phyloP scores from a whole-genome alignment of 2,797 vertebrate species.

The Balearica regulorum region DNA sequence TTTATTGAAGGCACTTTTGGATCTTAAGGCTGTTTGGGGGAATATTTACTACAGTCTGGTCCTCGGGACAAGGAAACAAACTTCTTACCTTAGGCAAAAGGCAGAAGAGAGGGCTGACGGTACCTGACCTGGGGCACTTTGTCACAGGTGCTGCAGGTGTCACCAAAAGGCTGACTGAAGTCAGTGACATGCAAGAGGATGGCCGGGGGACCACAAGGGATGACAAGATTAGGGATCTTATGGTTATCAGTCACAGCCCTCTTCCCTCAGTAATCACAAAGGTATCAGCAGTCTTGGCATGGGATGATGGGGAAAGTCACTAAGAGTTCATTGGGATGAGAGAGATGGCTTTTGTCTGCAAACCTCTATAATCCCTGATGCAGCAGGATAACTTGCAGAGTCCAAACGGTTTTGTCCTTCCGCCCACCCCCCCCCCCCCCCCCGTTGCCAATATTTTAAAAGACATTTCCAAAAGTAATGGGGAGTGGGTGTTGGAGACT shows the following conservation, averaged over 20 bases:
- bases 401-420: neutral
- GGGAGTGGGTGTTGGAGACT: slow-evolving; percentile 12
- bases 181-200: neutral
- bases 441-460: slow-evolving; percentile 14
- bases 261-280: neutral
- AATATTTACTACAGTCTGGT: slow-evolving; percentile 25
- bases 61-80: slow-evolving; percentile 35
- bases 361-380: neutral
- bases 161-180: slow-evolving; percentile 35
- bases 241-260: neutral
- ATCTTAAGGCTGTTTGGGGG: slow-evolving; percentile 11
- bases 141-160: slow-evolving; percentile 10
- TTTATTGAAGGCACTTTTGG: slow-evolving; percentile 35
- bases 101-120: neutral
- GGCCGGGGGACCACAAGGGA: neutral
- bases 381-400: neutral
- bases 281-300: neutral
- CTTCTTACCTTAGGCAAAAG: slow-evolving; percentile 54
- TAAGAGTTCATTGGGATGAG: neutral
- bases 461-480: slow-evolving; percentile 37
- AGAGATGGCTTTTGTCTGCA: neutral
- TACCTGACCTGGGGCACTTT: slow-evolving; percentile 33
- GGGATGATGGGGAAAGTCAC: neutral
- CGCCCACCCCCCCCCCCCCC: no score
- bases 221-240: neutral